A percentile compares a stretch with the other conserved stretches of the same genome.
phyloP scores from a whole-genome alignment of 2,888 invertebrate genomes.

The Mythimna loreyi region DNA sequence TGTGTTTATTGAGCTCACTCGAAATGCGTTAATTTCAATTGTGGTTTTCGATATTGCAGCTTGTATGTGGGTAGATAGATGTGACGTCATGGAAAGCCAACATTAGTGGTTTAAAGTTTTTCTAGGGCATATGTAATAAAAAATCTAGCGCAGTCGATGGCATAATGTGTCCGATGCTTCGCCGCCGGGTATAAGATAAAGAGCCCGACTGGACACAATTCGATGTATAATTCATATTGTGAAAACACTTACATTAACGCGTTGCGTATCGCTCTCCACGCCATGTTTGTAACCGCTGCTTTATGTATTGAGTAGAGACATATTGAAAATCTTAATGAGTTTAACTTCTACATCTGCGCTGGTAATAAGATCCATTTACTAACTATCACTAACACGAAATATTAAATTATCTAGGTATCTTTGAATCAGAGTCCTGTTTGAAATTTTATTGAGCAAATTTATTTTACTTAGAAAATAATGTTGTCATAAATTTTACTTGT shows the following conservation, averaged over 20 bases:
- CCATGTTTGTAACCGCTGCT: slow-evolving; percentile 76
- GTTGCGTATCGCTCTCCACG: slow-evolving; percentile 74
- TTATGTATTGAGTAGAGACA: slow-evolving; percentile 70
- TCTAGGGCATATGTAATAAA: slow-evolving; percentile 51
- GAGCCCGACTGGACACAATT: slow-evolving; percentile 70
- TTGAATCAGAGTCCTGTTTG: slow-evolving; percentile 39
- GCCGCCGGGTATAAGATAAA: slow-evolving; percentile 74
- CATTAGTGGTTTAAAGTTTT: slow-evolving; percentile 48
- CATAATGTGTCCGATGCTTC: slow-evolving; percentile 78
- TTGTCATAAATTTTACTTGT: slow-evolving; percentile 51
- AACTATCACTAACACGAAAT: slow-evolving; percentile 60
- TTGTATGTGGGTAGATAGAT: slow-evolving; percentile 56
- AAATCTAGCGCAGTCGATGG: slow-evolving; percentile 70
- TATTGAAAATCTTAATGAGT: slow-evolving; percentile 77
- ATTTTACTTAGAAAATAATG: slow-evolving; percentile 53
- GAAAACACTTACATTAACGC: slow-evolving; percentile 82
- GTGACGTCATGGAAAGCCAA: slow-evolving; percentile 44
- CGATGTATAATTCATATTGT: slow-evolving; percentile 82
- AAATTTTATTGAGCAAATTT: slow-evolving; percentile 51
- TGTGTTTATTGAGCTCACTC: slow-evolving; percentile 89
- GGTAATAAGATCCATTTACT: slow-evolving; percentile 67
- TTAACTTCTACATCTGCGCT: slow-evolving; percentile 64
- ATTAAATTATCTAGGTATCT: slow-evolving; percentile 54
- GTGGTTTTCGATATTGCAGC: slow-evolving; percentile 74
- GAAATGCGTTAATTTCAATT: slow-evolving; percentile 86